Evolutionary conservation across 2,113 vertebrate genomes (phyloP).

Genomic region (Seriola dumerili): DNA sequence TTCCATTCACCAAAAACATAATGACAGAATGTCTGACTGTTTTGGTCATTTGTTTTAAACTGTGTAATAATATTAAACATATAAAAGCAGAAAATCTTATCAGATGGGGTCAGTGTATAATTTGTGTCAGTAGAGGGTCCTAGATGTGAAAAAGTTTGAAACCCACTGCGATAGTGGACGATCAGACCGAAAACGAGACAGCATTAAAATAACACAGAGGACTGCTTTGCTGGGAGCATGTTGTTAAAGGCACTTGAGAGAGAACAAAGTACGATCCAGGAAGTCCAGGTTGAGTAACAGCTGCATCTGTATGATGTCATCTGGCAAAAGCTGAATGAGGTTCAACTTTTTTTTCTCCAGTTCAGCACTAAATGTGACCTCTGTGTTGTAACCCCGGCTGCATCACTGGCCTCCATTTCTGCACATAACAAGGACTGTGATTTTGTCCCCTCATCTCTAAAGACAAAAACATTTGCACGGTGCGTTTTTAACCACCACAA

Average conservation of each 20-base stretch:
- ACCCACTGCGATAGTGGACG: background rate
- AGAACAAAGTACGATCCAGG: background rate
- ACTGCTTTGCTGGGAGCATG: background rate
- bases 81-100: too few relatives aligned
- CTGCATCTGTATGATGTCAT: background rate
- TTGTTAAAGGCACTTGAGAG: background rate
- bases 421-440: too few relatives aligned
- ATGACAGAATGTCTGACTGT: too few relatives aligned
- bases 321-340: background rate
- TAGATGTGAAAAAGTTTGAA: too few relatives aligned
- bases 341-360: background rate
- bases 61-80: too few relatives aligned
- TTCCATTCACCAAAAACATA: too few relatives aligned
- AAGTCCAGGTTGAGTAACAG: background rate
- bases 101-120: too few relatives aligned
- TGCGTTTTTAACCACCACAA: background rate
- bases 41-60: too few relatives aligned
- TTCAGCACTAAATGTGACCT: background rate
- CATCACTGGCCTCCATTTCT: too few relatives aligned
- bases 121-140: too few relatives aligned
- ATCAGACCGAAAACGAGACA: background rate
- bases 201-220: background rate
- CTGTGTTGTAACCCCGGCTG: too few relatives aligned
- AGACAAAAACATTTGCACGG: background rate
- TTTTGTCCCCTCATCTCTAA: too few relatives aligned